Evolutionary conservation across 2,797 vertebrate species (phyloP).

Genomic region (Harpagifer antarcticus): DNA sequence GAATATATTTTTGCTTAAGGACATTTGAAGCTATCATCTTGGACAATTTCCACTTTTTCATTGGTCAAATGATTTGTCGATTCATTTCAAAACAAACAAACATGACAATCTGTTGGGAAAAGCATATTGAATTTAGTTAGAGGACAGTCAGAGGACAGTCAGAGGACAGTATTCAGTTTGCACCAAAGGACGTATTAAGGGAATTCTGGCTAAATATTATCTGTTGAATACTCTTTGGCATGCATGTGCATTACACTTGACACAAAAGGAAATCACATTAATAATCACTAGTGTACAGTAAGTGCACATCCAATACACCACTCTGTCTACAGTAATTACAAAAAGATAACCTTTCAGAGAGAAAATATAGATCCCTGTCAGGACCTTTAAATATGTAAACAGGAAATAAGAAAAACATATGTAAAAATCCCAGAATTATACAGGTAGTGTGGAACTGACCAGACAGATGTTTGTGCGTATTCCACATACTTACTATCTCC

Average conservation of each 20-base stretch:
- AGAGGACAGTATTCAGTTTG: slow-evolving; percentile 29
- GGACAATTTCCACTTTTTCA: not conserved
- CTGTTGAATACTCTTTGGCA: slow-evolving; percentile 59
- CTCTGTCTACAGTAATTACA: slow-evolving; percentile 61
- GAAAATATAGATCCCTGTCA: slow-evolving; percentile 48
- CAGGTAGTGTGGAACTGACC: slow-evolving; percentile 31
- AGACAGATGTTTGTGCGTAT: not conserved
- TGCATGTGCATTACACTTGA: slow-evolving; percentile 63
- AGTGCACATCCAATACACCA: slow-evolving; percentile 48
- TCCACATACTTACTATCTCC: not conserved
- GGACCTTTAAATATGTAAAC: slow-evolving; percentile 64
- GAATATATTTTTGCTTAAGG: not conserved
- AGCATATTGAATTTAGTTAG: not conserved
- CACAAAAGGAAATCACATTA: slow-evolving; percentile 54
- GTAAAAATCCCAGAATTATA: slow-evolving; percentile 64
- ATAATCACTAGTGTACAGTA: slow-evolving; percentile 48
- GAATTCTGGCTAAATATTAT: slow-evolving; percentile 40
- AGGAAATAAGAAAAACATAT: slow-evolving; percentile 65
- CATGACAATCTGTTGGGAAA: not conserved
- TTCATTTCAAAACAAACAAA: not conserved
- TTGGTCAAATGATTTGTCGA: rapidly evolving
- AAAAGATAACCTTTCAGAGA: slow-evolving; percentile 57
- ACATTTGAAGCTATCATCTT: not conserved
- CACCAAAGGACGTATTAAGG: slow-evolving; percentile 28
- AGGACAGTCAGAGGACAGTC: slow-evolving; percentile 31